Percentiles rank a stretch among this genome's conserved stretches.
Evolutionary conservation across 2,113 vertebrate genomes (phyloP).

Genomic region (human (Homo sapiens)): DNA sequence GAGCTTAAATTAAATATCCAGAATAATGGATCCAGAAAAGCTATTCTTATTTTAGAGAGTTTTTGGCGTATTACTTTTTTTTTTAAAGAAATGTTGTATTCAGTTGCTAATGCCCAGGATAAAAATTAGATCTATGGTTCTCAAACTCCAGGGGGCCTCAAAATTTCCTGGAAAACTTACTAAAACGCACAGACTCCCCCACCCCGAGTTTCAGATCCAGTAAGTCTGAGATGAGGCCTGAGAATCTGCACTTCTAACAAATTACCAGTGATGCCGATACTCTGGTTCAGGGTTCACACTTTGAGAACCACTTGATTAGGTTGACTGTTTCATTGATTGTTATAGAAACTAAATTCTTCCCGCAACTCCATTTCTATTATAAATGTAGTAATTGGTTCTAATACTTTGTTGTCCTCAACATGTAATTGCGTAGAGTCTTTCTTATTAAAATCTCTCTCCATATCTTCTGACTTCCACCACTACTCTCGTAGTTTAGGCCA

Average conservation of each 20-base stretch:
- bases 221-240: background rate
- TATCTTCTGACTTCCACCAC: background rate
- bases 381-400: background rate
- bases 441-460: background rate
- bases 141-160: background rate
- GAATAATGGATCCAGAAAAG: conserved; percentile 5
- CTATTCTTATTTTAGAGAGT: background rate
- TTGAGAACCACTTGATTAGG: background rate
- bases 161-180: background rate
- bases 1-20: conserved; percentile 20
- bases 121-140: background rate
- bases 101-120: background rate
- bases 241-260: background rate
- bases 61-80: background rate
- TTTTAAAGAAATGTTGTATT: background rate
- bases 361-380: background rate
- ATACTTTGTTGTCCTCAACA: background rate
- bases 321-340: background rate
- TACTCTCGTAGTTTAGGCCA: background rate
- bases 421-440: background rate
- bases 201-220: background rate
- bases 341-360: background rate
- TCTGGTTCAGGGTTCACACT: background rate
- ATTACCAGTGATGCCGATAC: too few species aligned
- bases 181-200: background rate